Percentiles rank a stretch among this genome's conserved stretches.
Evolutionary conservation across 1,140 invertebrate species (phyloP).

Genomic region (Pseudomyrmex flavicornis): DNA sequence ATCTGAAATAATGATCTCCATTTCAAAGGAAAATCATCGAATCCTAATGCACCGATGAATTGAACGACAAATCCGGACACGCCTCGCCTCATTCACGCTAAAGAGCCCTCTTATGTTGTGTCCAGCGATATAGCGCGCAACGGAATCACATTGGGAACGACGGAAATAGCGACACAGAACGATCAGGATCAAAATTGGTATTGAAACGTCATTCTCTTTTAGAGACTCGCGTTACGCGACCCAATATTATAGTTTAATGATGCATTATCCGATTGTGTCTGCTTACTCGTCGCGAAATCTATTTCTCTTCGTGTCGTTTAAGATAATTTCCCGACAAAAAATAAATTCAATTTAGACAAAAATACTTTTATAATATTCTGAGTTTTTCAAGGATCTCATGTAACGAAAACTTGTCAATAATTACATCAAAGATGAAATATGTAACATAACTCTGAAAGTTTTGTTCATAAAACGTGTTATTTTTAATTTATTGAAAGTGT

Average conservation of each 20-base stretch:
- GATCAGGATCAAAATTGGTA: slow-evolving; percentile 46
- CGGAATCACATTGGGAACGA: slow-evolving; percentile 37
- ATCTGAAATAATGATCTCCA: slow-evolving; percentile 55
- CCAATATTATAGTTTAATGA: slow-evolving; percentile 58
- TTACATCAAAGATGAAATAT: not conserved
- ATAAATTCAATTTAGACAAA: too few species aligned
- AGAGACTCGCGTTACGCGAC: slow-evolving; percentile 17
- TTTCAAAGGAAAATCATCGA: slow-evolving; percentile 48
- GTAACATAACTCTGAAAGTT: not conserved
- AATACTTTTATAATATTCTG: too few species aligned
- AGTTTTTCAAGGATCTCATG: too few species aligned
- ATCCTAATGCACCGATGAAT: slow-evolving; percentile 26
- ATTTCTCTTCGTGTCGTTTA: not conserved
- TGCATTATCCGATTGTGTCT: slow-evolving; percentile 20
- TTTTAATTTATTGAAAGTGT: too few species aligned
- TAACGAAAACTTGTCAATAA: too few species aligned
- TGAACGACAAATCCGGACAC: slow-evolving; percentile 49
- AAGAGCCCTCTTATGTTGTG: slow-evolving; percentile 3
- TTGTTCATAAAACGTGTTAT: too few species aligned
- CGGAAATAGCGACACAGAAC: slow-evolving; percentile 54
- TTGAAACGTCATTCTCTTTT: slow-evolving; percentile 62
- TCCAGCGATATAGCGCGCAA: slow-evolving; percentile 1
- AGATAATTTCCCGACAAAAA: not conserved
- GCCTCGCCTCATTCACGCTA: slow-evolving; percentile 15
- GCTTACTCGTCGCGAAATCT: not conserved